Conservation (phyloP, 2,888 invertebrate genomes). For the Lasioglossum marginatum region DNA sequence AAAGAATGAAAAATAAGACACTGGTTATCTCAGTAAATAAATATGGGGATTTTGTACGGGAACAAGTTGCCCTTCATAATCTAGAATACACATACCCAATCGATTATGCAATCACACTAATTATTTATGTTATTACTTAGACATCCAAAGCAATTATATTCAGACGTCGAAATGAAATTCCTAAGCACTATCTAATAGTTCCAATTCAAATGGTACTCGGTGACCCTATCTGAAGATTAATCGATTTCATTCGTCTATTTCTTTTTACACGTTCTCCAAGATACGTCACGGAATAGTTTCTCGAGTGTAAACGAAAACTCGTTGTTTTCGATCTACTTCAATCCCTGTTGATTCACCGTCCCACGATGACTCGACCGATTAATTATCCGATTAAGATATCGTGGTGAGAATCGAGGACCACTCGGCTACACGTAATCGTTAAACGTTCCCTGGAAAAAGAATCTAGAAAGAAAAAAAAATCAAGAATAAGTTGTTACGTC, state of each 20-base stretch:
- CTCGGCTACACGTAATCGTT: neutral
- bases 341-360: slow-evolving; percentile 15
- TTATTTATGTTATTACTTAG: neutral
- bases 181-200: neutral
- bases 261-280: neutral
- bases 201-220: neutral
- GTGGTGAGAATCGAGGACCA: slow-evolving; percentile 13
- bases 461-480: neutral
- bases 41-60: neutral
- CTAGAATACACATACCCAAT: neutral
- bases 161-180: neutral
- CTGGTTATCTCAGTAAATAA: neutral
- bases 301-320: neutral
- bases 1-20: neutral
- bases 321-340: neutral
- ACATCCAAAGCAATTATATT: neutral
- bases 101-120: neutral
- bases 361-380: slow-evolving; percentile 58
- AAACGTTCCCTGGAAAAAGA: slow-evolving; percentile 3
- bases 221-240: neutral
- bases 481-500: slow-evolving; percentile 49
- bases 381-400: slow-evolving; percentile 51
- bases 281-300: neutral
- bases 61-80: neutral
- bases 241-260: neutral